phyloP scores from a whole-genome alignment of 2,888 invertebrate genomes.

The Phyllotreta cruciferae region DNA sequence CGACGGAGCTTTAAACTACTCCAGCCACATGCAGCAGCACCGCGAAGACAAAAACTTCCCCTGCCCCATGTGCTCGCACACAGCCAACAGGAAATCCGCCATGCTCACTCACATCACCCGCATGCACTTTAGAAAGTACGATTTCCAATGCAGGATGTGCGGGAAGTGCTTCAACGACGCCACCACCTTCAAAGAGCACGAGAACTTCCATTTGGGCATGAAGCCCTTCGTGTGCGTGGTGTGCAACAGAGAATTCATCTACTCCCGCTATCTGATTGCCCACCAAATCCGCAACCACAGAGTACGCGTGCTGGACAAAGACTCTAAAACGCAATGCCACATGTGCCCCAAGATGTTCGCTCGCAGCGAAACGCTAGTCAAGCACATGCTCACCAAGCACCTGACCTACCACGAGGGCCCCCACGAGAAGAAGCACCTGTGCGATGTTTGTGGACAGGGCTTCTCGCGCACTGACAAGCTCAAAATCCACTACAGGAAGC shows the following conservation, averaged over 20 bases:
- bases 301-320: conserved; percentile 56
- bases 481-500: conserved; percentile 53
- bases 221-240: conserved; percentile 58
- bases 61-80: conserved; percentile 49
- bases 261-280: conserved; percentile 48
- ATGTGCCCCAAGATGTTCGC: conserved; percentile 52
- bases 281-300: conserved; percentile 52
- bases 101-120: conserved; percentile 47
- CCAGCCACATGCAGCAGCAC: conserved; percentile 52
- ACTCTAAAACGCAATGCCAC: conserved; percentile 57
- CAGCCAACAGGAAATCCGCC: conserved; percentile 44
- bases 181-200: conserved; percentile 60
- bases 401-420: conserved; percentile 45
- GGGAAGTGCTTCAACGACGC: conserved; percentile 61
- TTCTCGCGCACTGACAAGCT: conserved; percentile 53
- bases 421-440: conserved; percentile 50
- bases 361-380: conserved; percentile 55
- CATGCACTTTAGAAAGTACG: conserved; percentile 52
- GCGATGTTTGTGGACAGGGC: conserved; percentile 55
- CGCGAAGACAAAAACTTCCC: conserved; percentile 47
- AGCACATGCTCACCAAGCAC: conserved; percentile 58
- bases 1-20: conserved; percentile 50
- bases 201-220: conserved; percentile 57
- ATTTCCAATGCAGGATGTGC: conserved; percentile 60
- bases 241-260: conserved; percentile 58